A percentile compares a stretch with the other conserved stretches of the same genome.
Evolutionary conservation across 2,797 vertebrate species (phyloP).

Genomic region (Uromys caudimaculatus): DNA sequence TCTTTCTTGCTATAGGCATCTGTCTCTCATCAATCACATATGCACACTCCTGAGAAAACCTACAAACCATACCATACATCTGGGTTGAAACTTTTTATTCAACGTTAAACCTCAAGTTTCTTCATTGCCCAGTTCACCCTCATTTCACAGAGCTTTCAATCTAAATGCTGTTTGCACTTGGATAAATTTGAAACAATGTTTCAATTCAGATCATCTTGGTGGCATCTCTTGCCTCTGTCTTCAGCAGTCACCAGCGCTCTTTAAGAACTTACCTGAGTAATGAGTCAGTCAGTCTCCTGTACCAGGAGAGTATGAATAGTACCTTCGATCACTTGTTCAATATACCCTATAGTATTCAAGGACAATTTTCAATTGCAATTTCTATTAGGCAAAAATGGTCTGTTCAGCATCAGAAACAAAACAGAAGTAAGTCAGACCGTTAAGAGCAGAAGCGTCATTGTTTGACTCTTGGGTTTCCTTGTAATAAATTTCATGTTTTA

Average conservation of each 20-base stretch:
- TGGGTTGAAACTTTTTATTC: not conserved
- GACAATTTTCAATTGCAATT: not conserved
- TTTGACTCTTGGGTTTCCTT: not conserved
- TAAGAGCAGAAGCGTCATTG: not conserved
- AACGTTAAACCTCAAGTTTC: not conserved
- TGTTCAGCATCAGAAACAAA: constrained; percentile 18
- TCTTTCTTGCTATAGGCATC: not conserved
- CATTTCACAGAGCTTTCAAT: not conserved
- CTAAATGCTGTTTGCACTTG: not conserved
- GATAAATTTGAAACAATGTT: not conserved
- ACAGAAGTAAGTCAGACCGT: not conserved
- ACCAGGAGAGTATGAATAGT: not conserved
- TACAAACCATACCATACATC: not conserved
- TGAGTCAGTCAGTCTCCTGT: not conserved
- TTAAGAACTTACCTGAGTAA: not conserved
- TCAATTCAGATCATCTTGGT: not conserved
- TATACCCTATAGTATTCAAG: not conserved
- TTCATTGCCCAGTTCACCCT: not conserved
- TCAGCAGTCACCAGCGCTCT: not conserved
- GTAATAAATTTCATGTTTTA: constrained; percentile 29
- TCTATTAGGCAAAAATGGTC: not conserved
- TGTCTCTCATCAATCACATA: not conserved
- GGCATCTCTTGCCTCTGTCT: not conserved
- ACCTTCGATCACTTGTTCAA: not conserved
- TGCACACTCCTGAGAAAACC: not conserved